phyloP scores from a whole-genome alignment of 2,888 invertebrate genomes.

The Platycheirus rosarum region DNA sequence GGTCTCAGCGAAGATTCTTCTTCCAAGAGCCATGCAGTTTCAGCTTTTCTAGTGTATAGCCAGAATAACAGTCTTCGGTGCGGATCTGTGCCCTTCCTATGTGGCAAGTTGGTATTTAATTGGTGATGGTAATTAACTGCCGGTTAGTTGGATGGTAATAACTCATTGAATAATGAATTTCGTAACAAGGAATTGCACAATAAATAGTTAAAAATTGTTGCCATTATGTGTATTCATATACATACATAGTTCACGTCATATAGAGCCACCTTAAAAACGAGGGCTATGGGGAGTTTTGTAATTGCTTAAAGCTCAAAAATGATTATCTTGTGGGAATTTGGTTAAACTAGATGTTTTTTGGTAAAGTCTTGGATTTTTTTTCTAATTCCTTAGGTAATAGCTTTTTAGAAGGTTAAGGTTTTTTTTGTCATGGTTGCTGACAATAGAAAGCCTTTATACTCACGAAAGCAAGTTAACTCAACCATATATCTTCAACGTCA shows the following conservation, averaged over 20 bases:
- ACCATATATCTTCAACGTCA: neutral
- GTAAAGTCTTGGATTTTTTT: too few relatives aligned
- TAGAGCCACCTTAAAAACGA: neutral
- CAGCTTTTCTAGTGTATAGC: constrained; percentile 18
- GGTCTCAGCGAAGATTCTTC: neutral
- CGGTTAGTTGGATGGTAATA: constrained; percentile 41
- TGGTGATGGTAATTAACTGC: constrained; percentile 56
- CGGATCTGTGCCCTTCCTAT: constrained; percentile 54
- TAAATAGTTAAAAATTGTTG: constrained; percentile 20
- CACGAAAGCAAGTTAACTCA: neutral
- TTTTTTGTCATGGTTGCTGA: too few relatives aligned
- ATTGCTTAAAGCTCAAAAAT: neutral
- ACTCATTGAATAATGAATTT: constrained; percentile 61
- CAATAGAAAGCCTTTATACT: too few relatives aligned
- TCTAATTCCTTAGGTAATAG: too few relatives aligned
- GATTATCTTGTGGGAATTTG: too few relatives aligned
- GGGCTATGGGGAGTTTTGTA: neutral
- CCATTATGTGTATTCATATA: neutral
- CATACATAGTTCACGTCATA: neutral
- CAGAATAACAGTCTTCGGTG: constrained; percentile 24
- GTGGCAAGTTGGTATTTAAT: constrained; percentile 27
- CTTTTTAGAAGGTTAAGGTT: too few relatives aligned
- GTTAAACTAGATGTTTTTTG: too few relatives aligned
- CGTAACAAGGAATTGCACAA: constrained; percentile 47
- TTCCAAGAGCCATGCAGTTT: constrained; percentile 46